Evolutionary conservation across 2,113 vertebrate genomes (phyloP).

Genomic region (Cephalopholis sonnerati): DNA sequence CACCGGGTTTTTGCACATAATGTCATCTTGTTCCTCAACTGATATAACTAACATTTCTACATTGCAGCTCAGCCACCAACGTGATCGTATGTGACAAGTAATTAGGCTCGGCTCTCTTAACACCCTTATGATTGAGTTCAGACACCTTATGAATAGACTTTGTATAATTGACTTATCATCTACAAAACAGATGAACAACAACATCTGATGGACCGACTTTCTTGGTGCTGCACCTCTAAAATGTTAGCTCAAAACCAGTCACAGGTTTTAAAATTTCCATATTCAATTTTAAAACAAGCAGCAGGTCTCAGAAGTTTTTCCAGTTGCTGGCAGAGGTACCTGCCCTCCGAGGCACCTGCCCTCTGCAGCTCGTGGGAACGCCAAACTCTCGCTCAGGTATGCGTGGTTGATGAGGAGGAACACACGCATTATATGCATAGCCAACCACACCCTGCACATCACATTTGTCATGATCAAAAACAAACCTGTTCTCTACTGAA

Average conservation of each 20-base stretch:
- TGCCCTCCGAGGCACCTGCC: not conserved
- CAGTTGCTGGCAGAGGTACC: not conserved
- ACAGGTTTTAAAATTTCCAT: not conserved
- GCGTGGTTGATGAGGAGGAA: slow-evolving; percentile 32
- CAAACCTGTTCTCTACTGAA: slow-evolving; percentile 54
- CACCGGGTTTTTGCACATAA: not conserved
- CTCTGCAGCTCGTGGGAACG: slow-evolving; percentile 39
- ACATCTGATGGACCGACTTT: not conserved
- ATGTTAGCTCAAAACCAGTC: not conserved
- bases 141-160: not conserved
- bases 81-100: not conserved
- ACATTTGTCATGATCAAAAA: slow-evolving; percentile 33
- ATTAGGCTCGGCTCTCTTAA: not conserved
- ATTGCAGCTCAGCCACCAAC: not conserved
- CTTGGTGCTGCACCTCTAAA: not conserved
- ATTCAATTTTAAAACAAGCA: not conserved
- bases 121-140: not conserved
- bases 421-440: slow-evolving; percentile 27
- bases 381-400: slow-evolving; percentile 42
- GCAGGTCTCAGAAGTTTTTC: slow-evolving; percentile 4
- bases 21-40: not conserved
- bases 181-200: not conserved
- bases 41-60: slow-evolving; percentile 5
- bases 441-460: slow-evolving; percentile 52
- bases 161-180: not conserved